Evolutionary conservation across 2,888 invertebrate species (phyloP), one percentile per base, ranked within the genome.

Genomic region (Teleogryllus oceanicus): DNA sequence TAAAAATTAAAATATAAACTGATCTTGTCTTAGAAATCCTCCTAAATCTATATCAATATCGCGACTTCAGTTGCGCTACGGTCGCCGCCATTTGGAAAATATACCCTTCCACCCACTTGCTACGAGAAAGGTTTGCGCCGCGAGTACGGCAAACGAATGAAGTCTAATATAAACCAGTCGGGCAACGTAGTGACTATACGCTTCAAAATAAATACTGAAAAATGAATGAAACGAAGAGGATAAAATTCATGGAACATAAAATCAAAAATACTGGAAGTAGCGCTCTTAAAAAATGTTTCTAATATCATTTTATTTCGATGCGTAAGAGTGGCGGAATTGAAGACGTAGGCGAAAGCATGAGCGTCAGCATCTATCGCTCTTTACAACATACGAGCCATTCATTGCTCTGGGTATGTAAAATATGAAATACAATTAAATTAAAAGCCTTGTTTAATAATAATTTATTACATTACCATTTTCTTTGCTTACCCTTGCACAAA

Each of bases 41-140:
- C 49, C 79, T 77, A 75, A 77, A 77, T 51, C 62, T 37, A 79
- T 76, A 79, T 79, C 79, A 79, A 62, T 77, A 76, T 49, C 49
- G 62, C 79, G 77, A 78, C 74, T 77, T 74, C 79, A 77, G 51
- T 24, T 37, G 62, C 79, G 74, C 78, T 76, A 51, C 78, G 62
- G 77, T 37, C 50, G 75, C 78, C 81, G 81, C 81, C 81, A 81
- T 81, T 81, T 78, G 76, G 79, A 78, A 81, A 78, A 76, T 79
- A 76, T 78, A 75, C 49, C 77, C 76, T 51, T 81, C 80, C 81
- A 80, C 81, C 81, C 81, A 81, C 81, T 81, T 80, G 80, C 81
- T 80, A 50, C 75, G 76, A 80, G 24, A 79, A 78, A 50, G 75
- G 74, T 79, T 78, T 79, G 78, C 76, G n/a, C 62, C 49, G 51